These are phyloP conservation scores for Melipona beecheii DNA, from an alignment of 2,888 invertebrate species.

Conservation along the genomic window DNA sequence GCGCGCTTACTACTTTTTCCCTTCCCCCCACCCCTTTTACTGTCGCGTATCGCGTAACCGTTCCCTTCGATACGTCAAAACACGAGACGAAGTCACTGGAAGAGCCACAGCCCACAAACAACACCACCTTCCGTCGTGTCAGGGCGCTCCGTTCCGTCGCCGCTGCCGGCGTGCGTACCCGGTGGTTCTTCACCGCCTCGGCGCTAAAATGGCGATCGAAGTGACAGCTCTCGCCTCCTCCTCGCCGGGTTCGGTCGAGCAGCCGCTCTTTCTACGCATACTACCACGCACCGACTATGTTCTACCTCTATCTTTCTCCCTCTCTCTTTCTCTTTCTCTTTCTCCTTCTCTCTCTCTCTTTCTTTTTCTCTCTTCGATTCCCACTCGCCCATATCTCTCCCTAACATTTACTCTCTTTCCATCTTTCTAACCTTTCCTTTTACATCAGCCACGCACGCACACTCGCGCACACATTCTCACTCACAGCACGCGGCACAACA, in stretches of 20 bases:
- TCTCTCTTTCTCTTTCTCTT: conserved; percentile 35
- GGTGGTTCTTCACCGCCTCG: conserved; percentile 72
- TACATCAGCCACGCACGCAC: conserved; percentile 23
- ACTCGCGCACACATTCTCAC: conserved; percentile 40
- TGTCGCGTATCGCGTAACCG: conserved; percentile 2
- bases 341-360: conserved; percentile 20
- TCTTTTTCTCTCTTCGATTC: conserved; percentile 43
- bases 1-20: conserved; percentile 50
- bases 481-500: conserved; percentile 69
- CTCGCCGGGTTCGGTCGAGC: conserved; percentile 50
- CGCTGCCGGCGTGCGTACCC: conserved; percentile 78
- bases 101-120: conserved; percentile 54
- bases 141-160: conserved; percentile 74
- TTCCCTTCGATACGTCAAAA: conserved; percentile 18
- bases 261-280: conserved; percentile 54
- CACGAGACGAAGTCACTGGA: conserved; percentile 32
- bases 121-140: conserved; percentile 62
- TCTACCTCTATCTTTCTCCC: conserved; percentile 39
- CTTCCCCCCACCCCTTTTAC: conserved; percentile 4
- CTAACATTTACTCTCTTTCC: conserved; percentile 28
- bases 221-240: conserved; percentile 79
- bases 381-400: conserved; percentile 34
- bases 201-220: conserved; percentile 84
- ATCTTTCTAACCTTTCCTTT: conserved; percentile 36
- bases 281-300: conserved; percentile 35